Base-by-base conservation (phyloP, 2,797 vertebrate genomes). In the Crypturellus tataupa region DNA sequence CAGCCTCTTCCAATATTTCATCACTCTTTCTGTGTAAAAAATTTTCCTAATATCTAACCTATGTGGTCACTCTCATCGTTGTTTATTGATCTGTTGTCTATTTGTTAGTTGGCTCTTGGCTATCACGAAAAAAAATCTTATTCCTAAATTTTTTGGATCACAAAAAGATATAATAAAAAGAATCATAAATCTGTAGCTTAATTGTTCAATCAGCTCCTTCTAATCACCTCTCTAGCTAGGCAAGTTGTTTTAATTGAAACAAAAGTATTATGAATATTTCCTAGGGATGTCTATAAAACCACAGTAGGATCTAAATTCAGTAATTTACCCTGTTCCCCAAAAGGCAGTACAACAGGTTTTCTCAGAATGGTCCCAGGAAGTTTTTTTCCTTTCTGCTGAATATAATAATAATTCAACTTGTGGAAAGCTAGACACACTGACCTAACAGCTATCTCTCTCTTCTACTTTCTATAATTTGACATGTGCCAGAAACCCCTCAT, bases 401-500 rank as follows among this genome's bases (percentile, higher is more conserved):
- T 70, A 56, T 80, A 58, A 93, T 39, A 90, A 35, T 72, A 89
- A 88, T 80, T 82, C 42, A 79, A 80, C 42, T 13, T 64, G 7
- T 53, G 59, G 62, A 92, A 76, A 87, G 39, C 59, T 65, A 79
- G 79, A 51, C 58, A 91, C 33, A 59, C n/a, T 47, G 29, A 83
- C 20, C 23, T 92, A 89, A 93, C 59, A 69, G 67, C 37, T 78
- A 92, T 92, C 29, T 80, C 21, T 78, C 46, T 78, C 49, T 69
- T 80, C 51, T 77, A 20, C 37, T 68, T 89, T 84, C 77, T 76
- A 14, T 80, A 75, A 76, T 37, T 40, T 93, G 93, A 94, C 59
- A 85, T 79, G 33, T 93, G 62, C 91, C 87, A 96, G 89, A 95
- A 78, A 56, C 62, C 29, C n/a, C 12, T 68, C 59, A 80, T 85